Percentiles rank a stretch among this genome's conserved stretches.
Conservation (phyloP, 2,888 invertebrate species). For the Caradrina kadenii region DNA sequence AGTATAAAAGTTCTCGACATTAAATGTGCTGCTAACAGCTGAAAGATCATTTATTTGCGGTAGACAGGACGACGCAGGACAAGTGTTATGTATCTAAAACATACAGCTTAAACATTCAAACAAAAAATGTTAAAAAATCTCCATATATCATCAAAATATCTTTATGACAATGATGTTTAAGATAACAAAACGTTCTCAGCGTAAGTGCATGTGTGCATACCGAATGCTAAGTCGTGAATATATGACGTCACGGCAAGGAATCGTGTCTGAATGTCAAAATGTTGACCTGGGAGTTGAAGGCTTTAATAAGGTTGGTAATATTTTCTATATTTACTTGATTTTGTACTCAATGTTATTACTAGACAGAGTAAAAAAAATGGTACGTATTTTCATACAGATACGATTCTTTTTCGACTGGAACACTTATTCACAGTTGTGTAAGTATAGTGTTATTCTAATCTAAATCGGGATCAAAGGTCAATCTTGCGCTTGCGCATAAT, state of each 20-base stretch:
- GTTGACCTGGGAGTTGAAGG: constrained; percentile 30
- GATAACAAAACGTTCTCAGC: constrained; percentile 57
- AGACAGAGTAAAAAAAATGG: no score
- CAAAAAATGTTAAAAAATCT: not conserved
- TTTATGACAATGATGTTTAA: constrained; percentile 48
- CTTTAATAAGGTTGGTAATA: constrained; percentile 8
- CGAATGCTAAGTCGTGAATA: constrained; percentile 42
- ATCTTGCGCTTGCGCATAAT: no score
- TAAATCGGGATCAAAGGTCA: no score
- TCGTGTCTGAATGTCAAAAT: constrained; percentile 38
- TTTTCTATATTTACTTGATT: constrained; percentile 28
- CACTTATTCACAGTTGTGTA: no score
- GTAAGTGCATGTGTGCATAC: constrained; percentile 41
- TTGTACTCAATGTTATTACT: not conserved
- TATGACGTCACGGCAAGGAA: constrained; percentile 38
- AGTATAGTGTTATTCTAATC: no score
- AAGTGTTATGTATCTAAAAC: no score
- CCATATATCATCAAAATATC: not conserved
- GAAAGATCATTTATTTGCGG: not conserved
- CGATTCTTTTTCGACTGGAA: no score
- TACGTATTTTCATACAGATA: no score
- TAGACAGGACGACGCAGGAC: not conserved
- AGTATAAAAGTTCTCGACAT: no score
- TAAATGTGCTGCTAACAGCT: no score
- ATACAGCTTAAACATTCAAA: not conserved